These are phyloP conservation scores for Ormyrus rosae DNA, from an alignment of 2,888 invertebrate genomes.

Conservation along the genomic window DNA sequence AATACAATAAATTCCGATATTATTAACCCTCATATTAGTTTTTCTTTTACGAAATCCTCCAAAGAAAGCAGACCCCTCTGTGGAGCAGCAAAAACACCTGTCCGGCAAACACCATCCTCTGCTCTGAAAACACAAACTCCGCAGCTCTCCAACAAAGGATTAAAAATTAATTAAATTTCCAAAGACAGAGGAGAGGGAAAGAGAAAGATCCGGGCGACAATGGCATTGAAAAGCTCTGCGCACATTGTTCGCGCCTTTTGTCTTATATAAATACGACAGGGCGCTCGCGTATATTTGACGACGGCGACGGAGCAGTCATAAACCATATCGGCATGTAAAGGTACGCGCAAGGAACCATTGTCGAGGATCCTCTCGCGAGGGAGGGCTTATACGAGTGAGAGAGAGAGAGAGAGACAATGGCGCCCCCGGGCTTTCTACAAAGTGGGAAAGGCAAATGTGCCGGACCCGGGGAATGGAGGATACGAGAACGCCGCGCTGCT, in stretches of 20 bases:
- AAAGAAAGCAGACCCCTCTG: no score
- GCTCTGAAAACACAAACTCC: not conserved
- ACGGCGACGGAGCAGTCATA: conserved; percentile 34
- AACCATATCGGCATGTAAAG: conserved; percentile 44
- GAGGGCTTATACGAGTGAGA: not conserved
- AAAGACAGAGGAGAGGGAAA: not conserved
- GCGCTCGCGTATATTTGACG: conserved; percentile 22
- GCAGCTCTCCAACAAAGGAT: conserved; percentile 1
- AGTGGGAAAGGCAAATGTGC: no score
- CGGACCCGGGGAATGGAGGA: no score
- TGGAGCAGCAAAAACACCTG: no score
- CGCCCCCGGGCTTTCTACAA: not conserved
- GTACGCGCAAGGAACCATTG: not conserved
- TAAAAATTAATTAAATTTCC: conserved; percentile 45
- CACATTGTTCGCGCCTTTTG: conserved; percentile 41
- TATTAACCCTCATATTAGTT: no score
- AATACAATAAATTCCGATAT: no score
- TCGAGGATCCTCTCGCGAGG: not conserved
- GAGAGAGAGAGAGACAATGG: conserved; percentile 24
- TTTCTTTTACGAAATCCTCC: no score
- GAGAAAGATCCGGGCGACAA: no score
- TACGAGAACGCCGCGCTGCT: no score
- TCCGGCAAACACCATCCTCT: no score
- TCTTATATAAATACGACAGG: conserved; percentile 43
- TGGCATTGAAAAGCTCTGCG: no score